Base-by-base conservation (phyloP, 2,113 vertebrate genomes). In the Ictalurus punctatus region DNA sequence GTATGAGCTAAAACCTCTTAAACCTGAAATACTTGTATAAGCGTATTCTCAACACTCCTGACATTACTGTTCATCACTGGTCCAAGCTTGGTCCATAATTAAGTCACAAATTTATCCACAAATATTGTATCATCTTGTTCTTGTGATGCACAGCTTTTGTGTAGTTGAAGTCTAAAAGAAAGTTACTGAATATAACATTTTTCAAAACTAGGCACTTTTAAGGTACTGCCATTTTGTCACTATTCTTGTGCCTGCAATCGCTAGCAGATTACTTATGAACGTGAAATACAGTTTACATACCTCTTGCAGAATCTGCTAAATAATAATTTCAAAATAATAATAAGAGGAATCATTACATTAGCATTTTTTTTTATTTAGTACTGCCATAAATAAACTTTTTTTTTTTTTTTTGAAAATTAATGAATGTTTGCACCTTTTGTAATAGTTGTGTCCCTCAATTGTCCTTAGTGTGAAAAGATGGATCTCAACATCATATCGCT, bases 211-310 rank as follows among this genome's bases (percentile, higher is more conserved):
- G 10, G 23, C 44, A 78, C 5, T 40, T 40, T 83, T 59, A 34
- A 56, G 27, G 16, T 34, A 59, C 54, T 82, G n/a, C 23, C 54
- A 82, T 59, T 56, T 81, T 58, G 81, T 23, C 30, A 83, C 56
- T 23, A 8, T 59, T 58, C 14, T 19, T 83, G 81, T 59, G 23
- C 34, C 21, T 25, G 6, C 9, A 10, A 83, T 19, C 4, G 27
- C 12, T 52, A 52, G 76, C 10, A 48, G 30, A 27, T 48, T 48
- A 48, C 40, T 48, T 65, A 59, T 84, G 89, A 90, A 90, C 91
- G 9, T 73, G 17, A 69, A 69, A 65, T 7, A 91, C 89, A 92
- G 44, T 48, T 48, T 48, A 48, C 48, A 52, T 52, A 52, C 48
- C 8, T 10, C 48, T 52, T 52, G 48, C 48, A 52, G 48, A 52